Base-by-base conservation (phyloP, 2,888 invertebrate species). In the Neoaliturus tenellus region DNA sequence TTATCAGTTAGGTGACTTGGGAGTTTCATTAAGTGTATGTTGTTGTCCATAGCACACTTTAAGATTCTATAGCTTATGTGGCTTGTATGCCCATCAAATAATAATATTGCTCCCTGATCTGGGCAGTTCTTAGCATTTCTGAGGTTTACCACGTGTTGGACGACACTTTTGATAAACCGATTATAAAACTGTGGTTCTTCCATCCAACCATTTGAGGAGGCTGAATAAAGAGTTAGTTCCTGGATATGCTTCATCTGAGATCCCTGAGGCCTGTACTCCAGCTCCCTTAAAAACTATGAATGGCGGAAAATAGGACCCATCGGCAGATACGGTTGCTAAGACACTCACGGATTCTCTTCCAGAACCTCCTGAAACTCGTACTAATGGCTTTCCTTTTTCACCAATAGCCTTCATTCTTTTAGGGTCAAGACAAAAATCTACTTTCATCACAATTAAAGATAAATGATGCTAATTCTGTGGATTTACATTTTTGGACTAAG, bases 171-270 rank as follows among this genome's bases (percentile, higher is more conserved):
- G 5, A 33, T 28, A 48, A 86, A 81, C 84, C 86, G 85, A 23
- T 62, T 44, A 69, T 71, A 75, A 73, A 86, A 86, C 62, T 82
- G 58, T 41, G 81, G 28, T 48, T 86, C 85, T 83, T 88, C 87
- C 87, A 88, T 88, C 87, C 88, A 88, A 28, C 87, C 88, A 85
- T 88, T 88, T 31, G 69, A 82, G 28, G 88, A 87, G 5, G 84
- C 87, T 17, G 87, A 71, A 82, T 88, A 87, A 14, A 86, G 23
- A n/a, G 88, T 88, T 28, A 39, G 39, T 39, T 8, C 39, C 39
- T 39, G 39, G 39, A 39, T 39, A 58, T 8, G 58, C 58, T 58
- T 58, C 58, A 58, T 58, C 58, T 58, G 58, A 58, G 5, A 58
- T 58, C 58, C 25, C 5, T 8, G 58, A 23, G 58, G 58, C 58